Evolutionary conservation across 2,797 vertebrate genomes (phyloP).

Genomic region (Acanthiza pusilla): DNA sequence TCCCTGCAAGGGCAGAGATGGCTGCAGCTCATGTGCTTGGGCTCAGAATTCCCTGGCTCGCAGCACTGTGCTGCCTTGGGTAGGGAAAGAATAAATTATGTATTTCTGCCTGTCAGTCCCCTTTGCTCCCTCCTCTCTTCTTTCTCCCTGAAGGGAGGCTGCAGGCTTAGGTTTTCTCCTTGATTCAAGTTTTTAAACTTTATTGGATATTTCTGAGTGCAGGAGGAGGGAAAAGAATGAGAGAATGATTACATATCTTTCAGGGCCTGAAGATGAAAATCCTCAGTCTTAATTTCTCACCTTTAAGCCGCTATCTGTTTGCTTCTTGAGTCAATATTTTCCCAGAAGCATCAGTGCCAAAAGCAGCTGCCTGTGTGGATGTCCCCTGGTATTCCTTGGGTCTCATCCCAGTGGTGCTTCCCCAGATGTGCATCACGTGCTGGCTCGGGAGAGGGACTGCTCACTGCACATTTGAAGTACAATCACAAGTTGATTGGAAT

Average conservation of each 20-base stretch:
- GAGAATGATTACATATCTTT: neutral
- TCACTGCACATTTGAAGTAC: neutral
- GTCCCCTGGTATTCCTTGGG: neutral
- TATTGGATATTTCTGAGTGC: neutral
- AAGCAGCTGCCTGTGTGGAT: neutral
- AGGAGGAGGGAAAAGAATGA: neutral
- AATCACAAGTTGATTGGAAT: neutral
- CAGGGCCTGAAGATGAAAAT: neutral
- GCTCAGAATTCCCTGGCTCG: neutral
- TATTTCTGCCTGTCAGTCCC: neutral
- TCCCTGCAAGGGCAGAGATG: neutral
- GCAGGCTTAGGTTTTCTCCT: neutral
- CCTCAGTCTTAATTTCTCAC: neutral
- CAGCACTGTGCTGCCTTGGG: neutral
- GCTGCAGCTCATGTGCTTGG: neutral
- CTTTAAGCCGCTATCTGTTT: neutral
- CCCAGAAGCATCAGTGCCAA: neutral
- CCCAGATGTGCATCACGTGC: neutral
- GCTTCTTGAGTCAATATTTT: neutral
- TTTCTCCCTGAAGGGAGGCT: neutral
- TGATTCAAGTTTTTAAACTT: slow-evolving; percentile 19
- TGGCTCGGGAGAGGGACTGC: neutral
- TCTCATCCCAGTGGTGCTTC: neutral
- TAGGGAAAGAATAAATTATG: neutral
- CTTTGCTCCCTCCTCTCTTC: neutral